These are phyloP conservation scores for Epinotia bilunana DNA, from an alignment of 2,888 invertebrate genomes.

Conservation along the genomic window DNA sequence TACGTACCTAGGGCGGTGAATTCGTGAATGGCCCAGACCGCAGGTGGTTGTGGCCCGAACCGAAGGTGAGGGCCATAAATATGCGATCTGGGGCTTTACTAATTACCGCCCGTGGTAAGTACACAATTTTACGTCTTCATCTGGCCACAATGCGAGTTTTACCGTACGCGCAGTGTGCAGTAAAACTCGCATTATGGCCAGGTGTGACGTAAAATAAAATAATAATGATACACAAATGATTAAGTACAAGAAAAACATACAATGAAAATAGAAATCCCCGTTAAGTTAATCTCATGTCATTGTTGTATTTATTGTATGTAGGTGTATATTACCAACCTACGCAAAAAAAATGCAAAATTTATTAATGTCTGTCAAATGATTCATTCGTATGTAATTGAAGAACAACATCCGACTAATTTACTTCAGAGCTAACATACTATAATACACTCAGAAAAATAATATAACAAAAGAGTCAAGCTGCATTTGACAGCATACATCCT, in stretches of 20 bases:
- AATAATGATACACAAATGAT: not conserved
- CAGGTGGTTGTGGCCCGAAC: too few species aligned
- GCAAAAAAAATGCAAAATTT: not conserved
- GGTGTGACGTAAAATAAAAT: too few species aligned
- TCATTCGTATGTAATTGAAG: not conserved
- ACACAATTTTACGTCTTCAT: too few species aligned
- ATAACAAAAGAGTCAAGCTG: not conserved
- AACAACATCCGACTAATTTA: slow-evolving; percentile 4
- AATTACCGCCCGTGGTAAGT: too few species aligned
- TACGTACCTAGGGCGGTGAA: too few species aligned
- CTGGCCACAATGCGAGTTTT: too few species aligned
- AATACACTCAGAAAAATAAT: slow-evolving; percentile 6
- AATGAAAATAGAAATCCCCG: not conserved
- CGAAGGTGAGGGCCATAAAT: too few species aligned
- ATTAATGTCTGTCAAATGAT: slow-evolving; percentile 17
- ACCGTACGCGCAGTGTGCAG: too few species aligned
- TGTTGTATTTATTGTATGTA: not conserved
- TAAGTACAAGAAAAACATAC: not conserved
- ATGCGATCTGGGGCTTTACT: too few species aligned
- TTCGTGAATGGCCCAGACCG: too few species aligned
- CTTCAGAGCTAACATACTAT: slow-evolving; percentile 14
- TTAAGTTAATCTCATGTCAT: too few species aligned
- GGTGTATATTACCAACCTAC: not conserved
- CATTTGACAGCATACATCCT: slow-evolving; percentile 13
- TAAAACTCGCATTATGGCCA: too few species aligned